These are phyloP conservation scores for Melitaea cinxia DNA, from an alignment of 1,140 invertebrate genomes.

Conservation along the genomic window DNA sequence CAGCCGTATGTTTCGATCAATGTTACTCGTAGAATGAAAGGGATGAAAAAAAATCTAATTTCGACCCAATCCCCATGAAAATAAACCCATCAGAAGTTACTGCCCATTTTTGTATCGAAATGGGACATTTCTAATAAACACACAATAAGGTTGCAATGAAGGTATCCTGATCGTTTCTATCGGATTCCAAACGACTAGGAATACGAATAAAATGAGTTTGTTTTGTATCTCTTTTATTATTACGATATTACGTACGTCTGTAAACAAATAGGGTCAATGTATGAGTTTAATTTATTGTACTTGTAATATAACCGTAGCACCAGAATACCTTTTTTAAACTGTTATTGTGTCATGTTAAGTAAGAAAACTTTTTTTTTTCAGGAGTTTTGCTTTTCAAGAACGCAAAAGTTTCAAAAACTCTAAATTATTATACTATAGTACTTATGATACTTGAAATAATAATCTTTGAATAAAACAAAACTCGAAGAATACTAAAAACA, in stretches of 20 bases:
- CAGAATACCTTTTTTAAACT: no score
- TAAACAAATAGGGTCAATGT: neutral
- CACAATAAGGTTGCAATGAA: conserved; percentile 59
- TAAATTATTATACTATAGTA: no score
- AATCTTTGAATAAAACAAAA: no score
- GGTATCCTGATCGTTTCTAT: conserved; percentile 63
- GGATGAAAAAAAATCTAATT: conserved; percentile 1
- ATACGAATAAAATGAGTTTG: conserved; percentile 40
- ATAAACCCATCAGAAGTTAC: conserved; percentile 46
- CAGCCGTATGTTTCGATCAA: neutral
- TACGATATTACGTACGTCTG: neutral
- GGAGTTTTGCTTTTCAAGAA: no score
- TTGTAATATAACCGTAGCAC: no score
- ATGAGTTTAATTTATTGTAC: neutral
- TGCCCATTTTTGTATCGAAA: conserved; percentile 40
- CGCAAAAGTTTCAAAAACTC: no score
- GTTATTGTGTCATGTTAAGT: no score
- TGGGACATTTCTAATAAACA: conserved; percentile 58
- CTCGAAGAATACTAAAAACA: no score
- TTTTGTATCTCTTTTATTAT: conserved; percentile 33
- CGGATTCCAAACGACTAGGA: conserved; percentile 50
- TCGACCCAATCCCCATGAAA: conserved; percentile 36
- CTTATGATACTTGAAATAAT: no score
- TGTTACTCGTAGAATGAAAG: neutral
- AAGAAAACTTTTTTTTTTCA: no score